Base-by-base conservation (phyloP, 2,888 invertebrate genomes). In the Campoplex capitator region DNA sequence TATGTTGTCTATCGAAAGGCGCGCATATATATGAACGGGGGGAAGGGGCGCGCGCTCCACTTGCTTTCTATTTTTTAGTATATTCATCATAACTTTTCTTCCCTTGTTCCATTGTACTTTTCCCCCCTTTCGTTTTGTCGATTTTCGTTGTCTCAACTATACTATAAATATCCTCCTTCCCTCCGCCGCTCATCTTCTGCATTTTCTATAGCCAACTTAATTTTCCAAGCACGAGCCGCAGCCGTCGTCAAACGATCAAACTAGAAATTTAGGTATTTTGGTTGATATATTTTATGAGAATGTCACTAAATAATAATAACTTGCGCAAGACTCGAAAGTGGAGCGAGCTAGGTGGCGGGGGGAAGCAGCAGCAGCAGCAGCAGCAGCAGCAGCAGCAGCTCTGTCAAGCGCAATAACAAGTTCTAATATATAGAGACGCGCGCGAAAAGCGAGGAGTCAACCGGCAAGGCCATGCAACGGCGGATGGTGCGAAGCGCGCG, bases 401-500 rank as follows among this genome's bases (percentile, higher is more conserved):
- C 23, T 23, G 58, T 38, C 23, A 54, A 58, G 18, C n/a, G 16
- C 23, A 23, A 23, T 23, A 23, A 23, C 23, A 23, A 23, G 23
- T 23, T 23, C 38, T 38, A 38, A 38, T 38, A 38, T 38, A 81
- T 62, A 54, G 74, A 77, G 62, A 23, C 58, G 51, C 67, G 51
- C 67, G 84, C 79, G 65, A 71, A 77, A 77, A 77, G 88, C 84
- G 88, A 32, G 51, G 88, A 83, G 88, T 83, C 65, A 67, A 35
- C 38, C 78, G 87, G 77, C 90, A 90, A 92, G 90, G 90, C 87
- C 90, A 38, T 38, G 4, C 38, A 85, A 73, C 83, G 84, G 88
- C 83, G 84, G 88, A 89, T 85, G 85, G 77, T 84, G 23, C 23
- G 86, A 88, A 83, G 88, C 11, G 65, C 65, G 87, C 62, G 85